A percentile compares a stretch with the other conserved stretches of the same genome.
Conservation (phyloP, 2,113 vertebrate genomes). For the Felis catus region F.catus_Fca126_mat1.0 CM031411.1:2013001-2013500, state of each 20-base stretch:
- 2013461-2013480: background rate
- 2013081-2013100: background rate
- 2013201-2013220: background rate
- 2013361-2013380: too few relatives aligned
- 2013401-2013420: background rate
- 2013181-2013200: background rate
- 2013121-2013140: background rate
- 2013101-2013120: background rate
- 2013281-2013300: too few relatives aligned
- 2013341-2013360: background rate
- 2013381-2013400: background rate
- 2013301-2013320: background rate
- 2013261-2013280: background rate
- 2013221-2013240: background rate
- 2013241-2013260: background rate
- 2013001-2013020: too few relatives aligned
- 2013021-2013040: fast-evolving
- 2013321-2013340: background rate
- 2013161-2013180: background rate
- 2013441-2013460: too few relatives aligned
- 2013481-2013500: background rate
- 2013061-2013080: background rate
- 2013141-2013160: background rate
- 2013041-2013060: fast-evolving
- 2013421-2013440: too few relatives aligned